A percentile compares a stretch with the other conserved stretches of the same genome.
Conservation (phyloP, 2,113 vertebrate species). For the Hoplias malabaricus region DNA sequence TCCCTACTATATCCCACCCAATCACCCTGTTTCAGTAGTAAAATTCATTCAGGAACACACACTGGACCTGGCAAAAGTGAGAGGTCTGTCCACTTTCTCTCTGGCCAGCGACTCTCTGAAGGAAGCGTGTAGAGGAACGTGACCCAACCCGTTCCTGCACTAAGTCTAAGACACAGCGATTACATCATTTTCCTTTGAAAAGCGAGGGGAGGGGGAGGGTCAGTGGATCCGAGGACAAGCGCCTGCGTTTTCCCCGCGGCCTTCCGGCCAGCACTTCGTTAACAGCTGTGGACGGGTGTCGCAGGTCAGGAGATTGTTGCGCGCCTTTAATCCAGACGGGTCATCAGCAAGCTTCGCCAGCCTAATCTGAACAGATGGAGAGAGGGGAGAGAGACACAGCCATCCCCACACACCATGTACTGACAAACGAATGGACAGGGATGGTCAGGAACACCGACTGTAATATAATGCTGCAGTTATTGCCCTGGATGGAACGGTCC, state of each 20-base stretch:
- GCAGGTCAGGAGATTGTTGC: constrained; percentile 34
- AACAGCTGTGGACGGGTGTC: constrained; percentile 27
- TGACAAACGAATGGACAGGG: background rate
- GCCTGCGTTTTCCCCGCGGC: background rate
- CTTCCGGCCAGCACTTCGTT: constrained; percentile 7
- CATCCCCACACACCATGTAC: background rate
- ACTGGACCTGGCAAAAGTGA: no score
- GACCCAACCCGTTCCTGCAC: background rate
- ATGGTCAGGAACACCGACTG: no score
- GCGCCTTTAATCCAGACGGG: constrained; percentile 56
- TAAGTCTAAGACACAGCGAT: background rate
- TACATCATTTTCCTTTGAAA: background rate
- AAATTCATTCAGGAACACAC: no score
- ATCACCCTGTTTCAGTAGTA: no score
- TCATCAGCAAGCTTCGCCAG: constrained; percentile 59
- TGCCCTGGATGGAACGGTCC: no score
- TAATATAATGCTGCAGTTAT: no score
- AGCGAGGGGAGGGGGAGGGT: background rate
- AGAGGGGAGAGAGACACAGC: background rate
- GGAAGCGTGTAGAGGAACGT: background rate
- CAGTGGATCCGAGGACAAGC: background rate
- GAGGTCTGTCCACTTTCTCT: background rate
- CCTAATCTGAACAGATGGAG: constrained; percentile 61
- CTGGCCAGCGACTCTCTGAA: background rate
- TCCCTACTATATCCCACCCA: no score